phyloP scores from a whole-genome alignment of 2,888 invertebrate species.

The Pyrrhia umbra region DNA sequence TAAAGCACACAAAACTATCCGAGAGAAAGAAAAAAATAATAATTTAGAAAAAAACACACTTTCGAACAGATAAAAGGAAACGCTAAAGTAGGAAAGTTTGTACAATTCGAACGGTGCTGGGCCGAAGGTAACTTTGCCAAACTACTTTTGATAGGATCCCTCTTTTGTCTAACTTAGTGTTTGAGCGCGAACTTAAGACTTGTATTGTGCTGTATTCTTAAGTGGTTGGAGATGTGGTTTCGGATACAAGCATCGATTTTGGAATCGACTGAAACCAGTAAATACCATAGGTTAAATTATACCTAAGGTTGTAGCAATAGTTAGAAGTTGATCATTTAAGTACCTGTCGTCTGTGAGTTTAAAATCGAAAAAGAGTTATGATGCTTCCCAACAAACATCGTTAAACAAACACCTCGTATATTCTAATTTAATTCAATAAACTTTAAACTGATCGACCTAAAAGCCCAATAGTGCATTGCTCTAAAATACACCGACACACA shows the following conservation, averaged over 20 bases:
- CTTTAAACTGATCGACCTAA: conserved; percentile 41
- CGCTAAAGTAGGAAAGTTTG: conserved; percentile 86
- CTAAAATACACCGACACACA: conserved; percentile 56
- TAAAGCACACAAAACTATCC: conserved; percentile 71
- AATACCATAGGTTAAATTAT: too few relatives aligned
- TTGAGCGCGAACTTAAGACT: conserved; percentile 79
- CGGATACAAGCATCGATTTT: conserved; percentile 73
- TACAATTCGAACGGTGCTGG: conserved; percentile 82
- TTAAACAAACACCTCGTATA: neutral
- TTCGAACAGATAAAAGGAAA: conserved; percentile 86
- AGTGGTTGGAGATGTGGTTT: conserved; percentile 50
- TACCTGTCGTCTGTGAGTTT: too few relatives aligned
- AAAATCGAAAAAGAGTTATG: too few relatives aligned
- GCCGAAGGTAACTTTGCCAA: conserved; percentile 80
- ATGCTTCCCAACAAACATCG: neutral
- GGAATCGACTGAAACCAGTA: conserved; percentile 10
- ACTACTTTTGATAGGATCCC: conserved; percentile 84
- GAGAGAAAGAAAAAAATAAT: conserved; percentile 80
- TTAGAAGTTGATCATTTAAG: neutral
- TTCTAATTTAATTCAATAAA: conserved; percentile 6
- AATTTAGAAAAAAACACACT: conserved; percentile 85
- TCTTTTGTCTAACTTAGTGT: conserved; percentile 88
- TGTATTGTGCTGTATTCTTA: conserved; percentile 71
- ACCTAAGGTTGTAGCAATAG: neutral
- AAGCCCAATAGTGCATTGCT: conserved; percentile 14